Evolutionary conservation across 64 coral and sea anemone species (phyloP), one percentile per base, ranked within the genome.

Genomic region (Hydrozoanthus tunicans): DNA sequence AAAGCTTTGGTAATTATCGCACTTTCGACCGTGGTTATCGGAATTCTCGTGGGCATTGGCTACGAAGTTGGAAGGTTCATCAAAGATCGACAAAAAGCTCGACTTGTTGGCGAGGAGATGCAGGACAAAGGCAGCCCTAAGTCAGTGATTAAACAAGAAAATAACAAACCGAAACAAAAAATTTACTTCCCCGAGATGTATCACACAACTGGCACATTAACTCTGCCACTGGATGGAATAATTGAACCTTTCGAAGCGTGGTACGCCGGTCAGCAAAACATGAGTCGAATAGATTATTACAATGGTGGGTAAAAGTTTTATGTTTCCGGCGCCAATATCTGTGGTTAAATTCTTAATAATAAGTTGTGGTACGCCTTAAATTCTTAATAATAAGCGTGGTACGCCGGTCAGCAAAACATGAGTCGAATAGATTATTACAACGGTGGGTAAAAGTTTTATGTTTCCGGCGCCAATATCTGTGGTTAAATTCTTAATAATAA

Each of bases 241-340:
- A 61, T 61, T 25, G 84, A 88, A 12, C 84, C 84, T 6, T 88
- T 88, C 15, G 84, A 88, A 73, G 84, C 84, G 84, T 88, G 84
- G 84, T 88, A 74, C 11, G 56, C 84, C 12, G 56, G 24, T 6
- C 51, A 61, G 51, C 84, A 88, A 5, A 88, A 60, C 5, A 88
- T 88, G 84, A 88, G 84, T 26, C 84, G 84, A 17, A 88, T 88
- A 61, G 84, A 88, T 32, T 88, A 88, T 56, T 88, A 88, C 69
- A 74, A 75, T 51, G 84, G 84, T 88, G 51, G 26, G 84, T 74
- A 43, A 20, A 20, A 20, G 20, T 20, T 20, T 20, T 20, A 20
- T 20, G 20, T 20, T 20, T 20, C 20, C 20, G 20, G 20, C 20
- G 20, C 20, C 20, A 20, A 20, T 20, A 20, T 20, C 20, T 20